Base-by-base conservation (phyloP, 1,140 invertebrate species). In the Papilio machaon region DNA sequence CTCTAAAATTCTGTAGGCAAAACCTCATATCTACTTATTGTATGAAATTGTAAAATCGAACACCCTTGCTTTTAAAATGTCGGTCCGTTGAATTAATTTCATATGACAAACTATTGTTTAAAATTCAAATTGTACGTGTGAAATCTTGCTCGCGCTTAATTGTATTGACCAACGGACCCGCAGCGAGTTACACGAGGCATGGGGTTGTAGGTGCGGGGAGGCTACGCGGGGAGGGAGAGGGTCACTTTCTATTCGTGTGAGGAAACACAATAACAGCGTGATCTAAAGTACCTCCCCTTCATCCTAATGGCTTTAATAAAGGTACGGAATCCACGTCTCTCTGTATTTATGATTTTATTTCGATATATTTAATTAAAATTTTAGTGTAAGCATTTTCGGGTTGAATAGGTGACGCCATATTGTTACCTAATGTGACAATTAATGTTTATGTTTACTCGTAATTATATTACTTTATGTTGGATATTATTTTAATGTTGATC, bases 71-170 rank as follows among this genome's bases (percentile, higher is more conserved):
- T 81, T 58, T 38, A 74, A 73, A 86, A 85, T 84, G 86, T 82
- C 78, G 77, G 81, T 43, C 85, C 82, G 90, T 91, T 88, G 92
- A 93, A 94, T 91, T 92, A 91, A 93, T 92, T 94, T 92, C 91
- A 91, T 92, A 91, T 92, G 92, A 93, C 93, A 93, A 94, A 94
- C 92, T 93, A 93, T 93, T 92, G 91, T 91, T 93, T 92, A 93
- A 92, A 92, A 93, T 94, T 93, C 90, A 92, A 91, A 94, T 92
- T 89, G 91, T 91, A 91, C 91, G 91, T 90, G 91, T 88, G 87
- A 92, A 94, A 94, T 93, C 91, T 92, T 93, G 88, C 87, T 85
- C 83, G 76, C 85, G 87, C 89, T 87, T 92, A 94, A 93, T 93
- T 92, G 89, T 92, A 91, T 91, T 92, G 90, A 92, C 92, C 91